A percentile compares a stretch with the other conserved stretches of the same genome.
phyloP scores from a whole-genome alignment of 2,888 invertebrate genomes.

The Machimus rusticus region DNA sequence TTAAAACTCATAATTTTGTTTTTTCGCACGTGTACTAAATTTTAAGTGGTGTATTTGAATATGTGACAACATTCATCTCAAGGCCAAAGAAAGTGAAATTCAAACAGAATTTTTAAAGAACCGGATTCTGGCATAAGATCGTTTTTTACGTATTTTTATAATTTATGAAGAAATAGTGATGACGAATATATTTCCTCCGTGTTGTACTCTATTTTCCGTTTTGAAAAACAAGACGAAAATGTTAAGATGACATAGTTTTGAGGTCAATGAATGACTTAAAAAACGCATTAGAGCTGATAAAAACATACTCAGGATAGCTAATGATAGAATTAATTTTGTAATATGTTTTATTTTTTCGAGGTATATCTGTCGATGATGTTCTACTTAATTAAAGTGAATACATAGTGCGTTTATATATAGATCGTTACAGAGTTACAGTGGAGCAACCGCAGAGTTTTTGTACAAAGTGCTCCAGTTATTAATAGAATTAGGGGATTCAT shows the following conservation, averaged over 20 bases:
- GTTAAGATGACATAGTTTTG: not conserved
- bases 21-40: not conserved
- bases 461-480: not conserved
- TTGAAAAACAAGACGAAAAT: not conserved
- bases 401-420: not conserved
- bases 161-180: not conserved
- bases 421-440: not conserved
- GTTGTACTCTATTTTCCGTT: not conserved
- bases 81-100: not conserved
- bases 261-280: not conserved
- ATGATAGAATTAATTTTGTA: not conserved
- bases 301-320: not conserved
- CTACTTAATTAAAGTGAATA: not conserved
- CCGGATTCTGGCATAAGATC: not conserved
- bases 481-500: not conserved
- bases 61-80: not conserved
- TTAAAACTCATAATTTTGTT: not conserved
- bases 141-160: not conserved
- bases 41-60: not conserved
- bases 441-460: not conserved
- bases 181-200: not conserved
- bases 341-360: not conserved
- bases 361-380: not conserved
- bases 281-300: not conserved
- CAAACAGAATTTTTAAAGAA: not conserved